Percentiles rank a stretch among this genome's conserved stretches.
Evolutionary conservation across 2,113 vertebrate species (phyloP).

Genomic region (Galbula dea): DNA sequence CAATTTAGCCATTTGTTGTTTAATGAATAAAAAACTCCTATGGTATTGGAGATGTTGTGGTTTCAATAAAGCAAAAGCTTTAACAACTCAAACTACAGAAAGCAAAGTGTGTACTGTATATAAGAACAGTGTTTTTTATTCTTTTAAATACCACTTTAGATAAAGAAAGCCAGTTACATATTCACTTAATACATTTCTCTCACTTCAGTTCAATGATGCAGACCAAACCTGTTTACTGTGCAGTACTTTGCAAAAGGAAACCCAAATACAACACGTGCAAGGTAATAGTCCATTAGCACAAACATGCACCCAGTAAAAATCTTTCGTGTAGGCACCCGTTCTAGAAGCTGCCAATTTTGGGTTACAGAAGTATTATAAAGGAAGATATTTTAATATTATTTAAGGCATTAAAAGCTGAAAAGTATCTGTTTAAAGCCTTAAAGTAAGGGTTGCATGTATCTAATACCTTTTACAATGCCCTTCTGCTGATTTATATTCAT

Average conservation of each 20-base stretch:
- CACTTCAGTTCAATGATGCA: slow-evolving; percentile 39
- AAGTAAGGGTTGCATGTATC: slow-evolving; percentile 24
- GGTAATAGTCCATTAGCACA: slow-evolving; percentile 66
- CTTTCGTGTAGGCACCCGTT: slow-evolving; percentile 55
- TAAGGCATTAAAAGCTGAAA: slow-evolving; percentile 25
- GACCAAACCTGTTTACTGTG: slow-evolving; percentile 60
- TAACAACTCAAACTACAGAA: slow-evolving; percentile 40
- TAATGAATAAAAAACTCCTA: slow-evolving; percentile 66
- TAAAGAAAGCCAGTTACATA: slow-evolving; percentile 28
- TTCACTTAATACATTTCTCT: slow-evolving; percentile 60
- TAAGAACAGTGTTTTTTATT: slow-evolving; percentile 37
- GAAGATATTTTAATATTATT: slow-evolving; percentile 51
- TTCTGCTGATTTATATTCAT: slow-evolving; percentile 52
- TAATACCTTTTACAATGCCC: slow-evolving; percentile 19
- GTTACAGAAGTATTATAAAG: slow-evolving; percentile 37
- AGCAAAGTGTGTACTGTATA: slow-evolving; percentile 61
- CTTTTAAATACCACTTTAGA: slow-evolving; percentile 53
- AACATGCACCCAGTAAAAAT: slow-evolving; percentile 53
- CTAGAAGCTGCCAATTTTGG: slow-evolving; percentile 54
- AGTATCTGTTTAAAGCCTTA: slow-evolving; percentile 33
- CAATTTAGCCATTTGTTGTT: slow-evolving; percentile 66
- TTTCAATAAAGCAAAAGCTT: slow-evolving; percentile 62
- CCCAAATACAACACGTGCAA: slow-evolving; percentile 50
- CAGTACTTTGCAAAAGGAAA: slow-evolving; percentile 53
- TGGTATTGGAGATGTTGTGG: slow-evolving; percentile 42